Evolutionary conservation across 1,140 invertebrate species (phyloP), one percentile per base, ranked within the genome.

Genomic region (Chrysomallon squamiferum): DNA sequence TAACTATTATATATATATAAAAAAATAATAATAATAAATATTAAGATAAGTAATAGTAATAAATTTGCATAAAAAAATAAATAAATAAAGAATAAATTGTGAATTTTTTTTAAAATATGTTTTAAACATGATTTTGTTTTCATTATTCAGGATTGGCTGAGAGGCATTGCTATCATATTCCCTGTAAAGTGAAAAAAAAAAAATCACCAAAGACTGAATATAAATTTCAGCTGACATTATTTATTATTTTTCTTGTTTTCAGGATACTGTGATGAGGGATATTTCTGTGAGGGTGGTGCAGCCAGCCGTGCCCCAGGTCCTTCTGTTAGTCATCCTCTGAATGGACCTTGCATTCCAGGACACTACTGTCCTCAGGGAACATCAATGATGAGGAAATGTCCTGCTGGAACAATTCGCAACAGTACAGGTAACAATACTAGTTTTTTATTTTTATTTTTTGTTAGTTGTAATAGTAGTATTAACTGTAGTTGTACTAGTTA

Each of bases 221-320:
- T n/a, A n/a, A n/a, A n/a, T n/a, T n/a, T n/a, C n/a, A n/a, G n/a
- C n/a, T n/a, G n/a, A n/a, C n/a, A n/a, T n/a, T n/a, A 38, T 15
- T 38, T 38, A 38, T 38, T 38, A 5, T 38, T 38, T 15, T 38
- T 38, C 35, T 15, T 15, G 15, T 38, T 20, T 63, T 4, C 58
- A 83, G 81, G 80, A 66, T 71, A 74, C n/a, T 84, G 82, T 76
- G 73, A 75, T 62, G 79, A 70, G 30, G 82, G 82, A 0, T 82
- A 77, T 56, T 83, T 78, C 72, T 84, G 82, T 63, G 43, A 83
- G 45, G 79, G 80, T 25, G 77, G 79, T 20, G 73, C 82, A 25
- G 66, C 58, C 52, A 76, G 68, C n/a, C 56, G 65, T 13, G 74
- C 76, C n/a, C 81, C 82, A 2, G 45, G 52, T 15, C 62, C 79